Percentiles rank a stretch among this genome's conserved stretches.
Conservation (phyloP, 2,888 invertebrate genomes). For the Tachystola acroxantha region DNA sequence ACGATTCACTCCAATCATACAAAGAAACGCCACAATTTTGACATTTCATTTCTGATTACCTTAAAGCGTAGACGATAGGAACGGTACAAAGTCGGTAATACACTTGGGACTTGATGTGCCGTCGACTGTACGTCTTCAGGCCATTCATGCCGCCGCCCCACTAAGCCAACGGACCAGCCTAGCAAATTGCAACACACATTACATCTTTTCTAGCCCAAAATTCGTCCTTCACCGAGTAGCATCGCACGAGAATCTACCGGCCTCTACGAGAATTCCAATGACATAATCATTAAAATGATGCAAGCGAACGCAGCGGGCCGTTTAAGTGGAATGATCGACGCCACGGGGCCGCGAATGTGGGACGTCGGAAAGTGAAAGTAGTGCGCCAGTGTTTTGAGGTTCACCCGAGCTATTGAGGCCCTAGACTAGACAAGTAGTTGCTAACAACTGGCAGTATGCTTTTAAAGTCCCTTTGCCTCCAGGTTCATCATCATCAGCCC, state of each 20-base stretch:
- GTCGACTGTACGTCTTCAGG: too few species aligned
- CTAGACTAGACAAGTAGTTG: too few species aligned
- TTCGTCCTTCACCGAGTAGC: conserved; percentile 58
- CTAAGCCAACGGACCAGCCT: background rate
- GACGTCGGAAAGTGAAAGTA: conserved; percentile 62
- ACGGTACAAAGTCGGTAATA: too few species aligned
- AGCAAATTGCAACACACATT: conserved; percentile 4
- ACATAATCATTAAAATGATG: conserved; percentile 58
- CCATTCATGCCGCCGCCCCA: conserved; percentile 1
- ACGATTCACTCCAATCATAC: too few species aligned
- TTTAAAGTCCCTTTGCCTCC: background rate
- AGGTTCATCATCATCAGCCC: too few species aligned
- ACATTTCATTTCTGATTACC: too few species aligned
- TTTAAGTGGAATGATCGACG: conserved; percentile 27
- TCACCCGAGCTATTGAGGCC: conserved; percentile 2
- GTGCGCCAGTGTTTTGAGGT: conserved; percentile 24
- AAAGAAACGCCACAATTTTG: too few species aligned
- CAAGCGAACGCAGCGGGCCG: conserved; percentile 39
- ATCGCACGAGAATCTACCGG: conserved; percentile 30
- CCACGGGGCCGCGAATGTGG: conserved; percentile 43
- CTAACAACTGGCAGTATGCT: background rate
- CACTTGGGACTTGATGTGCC: too few species aligned
- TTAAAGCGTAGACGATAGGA: too few species aligned
- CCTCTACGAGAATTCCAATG: conserved; percentile 48
- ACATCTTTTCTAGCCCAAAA: conserved; percentile 11